Evolutionary conservation across 2,113 vertebrate genomes (phyloP), one percentile per base, ranked within the genome.

Genomic region (Camelus bactrianus): DNA sequence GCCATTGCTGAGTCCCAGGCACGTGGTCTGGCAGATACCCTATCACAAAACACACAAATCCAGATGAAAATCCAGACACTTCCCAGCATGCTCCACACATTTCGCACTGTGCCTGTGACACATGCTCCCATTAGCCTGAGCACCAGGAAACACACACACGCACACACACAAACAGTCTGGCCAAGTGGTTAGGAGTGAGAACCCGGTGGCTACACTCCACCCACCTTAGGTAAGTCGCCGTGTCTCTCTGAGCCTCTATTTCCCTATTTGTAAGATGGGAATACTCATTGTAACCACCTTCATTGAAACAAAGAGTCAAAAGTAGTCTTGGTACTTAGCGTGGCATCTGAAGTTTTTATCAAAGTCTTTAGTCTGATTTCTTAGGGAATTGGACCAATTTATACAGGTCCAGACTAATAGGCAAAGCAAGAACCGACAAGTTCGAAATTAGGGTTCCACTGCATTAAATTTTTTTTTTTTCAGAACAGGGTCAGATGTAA

Each of bases 401-500:
- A 82, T 62, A 77, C 16, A 52, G 13, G 42, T 96, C 52, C 80
- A 94, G 79, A 69, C 28, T 89, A 93, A 95, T 4, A 56, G 75
- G 83, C 91, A 76, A 95, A 96, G 56, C 58, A 72, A 82, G 70
- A 69, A 54, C 32, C 67, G 89, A n/a, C 17, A 48, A 19, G 58
- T 72, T 82, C 87, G 95, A 88, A 94, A 84, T 97, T 30, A 95
- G 93, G 65, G 65, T 73, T 83, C 76, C 42, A 24, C n/a, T 38
- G 84, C 84, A 95, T 97, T 93, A 91, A 91, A 35, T 94, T 65
- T 90, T 96, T 80, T 92, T 87, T 46, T 82, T 92, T 91, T n/a
- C 67, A 79, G 95, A 96, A 97, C 60, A 73, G 93, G 93, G 85
- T 96, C 91, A 86, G 46, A 93, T 94, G 86, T 96, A 95, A 97